Base-by-base conservation (phyloP, 1,140 invertebrate species). In the Chelonus insularis region DNA sequence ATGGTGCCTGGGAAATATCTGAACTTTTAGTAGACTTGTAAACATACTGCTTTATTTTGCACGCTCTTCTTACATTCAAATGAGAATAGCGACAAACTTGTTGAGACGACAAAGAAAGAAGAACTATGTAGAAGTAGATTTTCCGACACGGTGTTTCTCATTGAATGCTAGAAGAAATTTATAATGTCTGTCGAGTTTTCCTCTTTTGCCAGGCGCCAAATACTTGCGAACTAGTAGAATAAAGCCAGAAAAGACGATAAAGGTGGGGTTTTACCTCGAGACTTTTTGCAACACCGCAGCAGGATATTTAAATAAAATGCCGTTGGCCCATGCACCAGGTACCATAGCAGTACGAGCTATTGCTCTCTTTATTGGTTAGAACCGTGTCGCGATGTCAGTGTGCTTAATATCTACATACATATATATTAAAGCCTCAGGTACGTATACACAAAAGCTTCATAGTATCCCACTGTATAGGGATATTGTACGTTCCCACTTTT, bases 271-370 rank as follows among this genome's bases (percentile, higher is more conserved):
- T 39, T 29, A 52, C 57, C 47, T 23, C 32, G 47, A 52, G 57
- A 51, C 48, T 60, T 52, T 51, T 51, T 21, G 36, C 20, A 21
- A 32, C 36, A 50, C 47, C 57, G 25, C 36, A 37, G 37, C 50
- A 60, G 32, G 48, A 52, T 60, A 60, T 60, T 60, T 43, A 60
- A 60, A 60, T 60, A 47, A 60, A 60, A 60, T 25, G 47, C 39
- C 34, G 45, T 21, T 29, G 47, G 41, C 20, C 12, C 23, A 14
- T 39, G 18, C n/a, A 34, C 18, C 18, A 43, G n/a, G 12, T 14
- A 18, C 12, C 14, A 18, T 5, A 55, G 14, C 21, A 20, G 16
- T 47, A 50, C 11, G n/a, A 37, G 47, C 57, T 50, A 34, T 51
- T 60, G 48, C 57, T 52, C 48, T 60, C 48, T 60, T 60, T 52